These are phyloP conservation scores for Coendou prehensilis DNA, from an alignment of 2,797 vertebrate species.

Conservation along the genomic window DNA sequence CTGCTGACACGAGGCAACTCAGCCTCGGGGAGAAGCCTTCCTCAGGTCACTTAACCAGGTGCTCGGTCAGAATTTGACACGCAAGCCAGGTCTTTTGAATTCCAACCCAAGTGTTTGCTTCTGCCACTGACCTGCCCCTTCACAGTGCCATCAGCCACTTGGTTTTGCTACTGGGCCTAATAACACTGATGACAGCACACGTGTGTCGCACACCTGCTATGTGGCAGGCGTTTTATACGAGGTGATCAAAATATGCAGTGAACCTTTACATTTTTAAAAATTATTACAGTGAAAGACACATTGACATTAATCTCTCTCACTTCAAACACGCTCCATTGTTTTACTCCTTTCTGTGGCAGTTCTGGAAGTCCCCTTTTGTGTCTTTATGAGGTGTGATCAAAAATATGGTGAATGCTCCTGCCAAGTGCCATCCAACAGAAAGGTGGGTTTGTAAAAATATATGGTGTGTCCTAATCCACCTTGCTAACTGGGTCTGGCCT, in stretches of 20 bases:
- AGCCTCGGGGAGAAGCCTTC: background rate
- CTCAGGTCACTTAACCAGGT: background rate
- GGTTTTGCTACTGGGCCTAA: background rate
- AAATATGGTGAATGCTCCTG: background rate
- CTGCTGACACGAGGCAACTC: background rate
- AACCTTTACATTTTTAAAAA: background rate
- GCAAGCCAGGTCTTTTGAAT: background rate
- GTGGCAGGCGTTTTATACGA: background rate
- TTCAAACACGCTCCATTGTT: background rate
- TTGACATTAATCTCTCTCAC: background rate
- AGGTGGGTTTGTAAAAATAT: background rate
- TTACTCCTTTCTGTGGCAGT: background rate
- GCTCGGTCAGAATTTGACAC: background rate
- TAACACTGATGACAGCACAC: background rate
- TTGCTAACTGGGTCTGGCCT: background rate
- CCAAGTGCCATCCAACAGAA: background rate
- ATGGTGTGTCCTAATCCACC: too few species aligned
- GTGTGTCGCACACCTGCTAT: background rate
- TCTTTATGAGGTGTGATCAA: background rate
- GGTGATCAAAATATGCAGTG: background rate
- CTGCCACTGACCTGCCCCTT: background rate
- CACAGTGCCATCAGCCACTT: background rate
- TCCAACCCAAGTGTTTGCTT: background rate
- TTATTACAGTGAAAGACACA: background rate
- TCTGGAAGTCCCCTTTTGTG: background rate